Conservation (phyloP, 2,113 vertebrate genomes). For the Pionites leucogaster region DNA sequence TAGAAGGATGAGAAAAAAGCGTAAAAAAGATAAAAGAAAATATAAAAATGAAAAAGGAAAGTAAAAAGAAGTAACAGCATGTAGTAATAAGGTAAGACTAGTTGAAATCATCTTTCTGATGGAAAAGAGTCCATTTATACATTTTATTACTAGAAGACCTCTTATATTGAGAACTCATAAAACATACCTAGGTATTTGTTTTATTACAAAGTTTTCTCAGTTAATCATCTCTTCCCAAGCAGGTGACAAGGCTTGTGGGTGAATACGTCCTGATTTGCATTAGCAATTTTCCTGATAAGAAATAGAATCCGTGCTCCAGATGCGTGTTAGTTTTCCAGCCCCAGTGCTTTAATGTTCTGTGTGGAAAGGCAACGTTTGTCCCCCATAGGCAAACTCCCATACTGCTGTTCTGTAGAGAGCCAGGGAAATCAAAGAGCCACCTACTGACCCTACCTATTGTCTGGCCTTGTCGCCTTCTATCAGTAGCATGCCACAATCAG, state of each 20-base stretch:
- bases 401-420: constrained; percentile 60
- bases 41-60: not conserved
- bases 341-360: not conserved
- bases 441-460: constrained; percentile 79
- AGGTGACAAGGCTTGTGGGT: not conserved
- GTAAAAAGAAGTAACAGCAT: not conserved
- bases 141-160: not conserved
- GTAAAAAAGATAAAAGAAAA: not conserved
- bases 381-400: constrained; percentile 48
- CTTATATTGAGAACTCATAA: not conserved
- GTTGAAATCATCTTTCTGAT: not conserved
- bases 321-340: not conserved
- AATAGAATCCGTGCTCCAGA: not conserved
- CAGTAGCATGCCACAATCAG: constrained; percentile 71
- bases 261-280: not conserved
- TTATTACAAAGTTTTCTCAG: not conserved
- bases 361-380: not conserved
- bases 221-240: not conserved
- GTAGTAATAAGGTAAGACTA: not conserved
- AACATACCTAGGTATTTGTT: not conserved
- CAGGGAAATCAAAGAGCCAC: constrained; percentile 78
- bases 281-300: not conserved
- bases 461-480: constrained; percentile 75
- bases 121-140: not conserved
- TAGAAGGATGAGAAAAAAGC: not conserved